These are phyloP conservation scores for Acanthopagrus latus DNA, from an alignment of 2,797 vertebrate genomes.

Conservation along the genomic window DNA sequence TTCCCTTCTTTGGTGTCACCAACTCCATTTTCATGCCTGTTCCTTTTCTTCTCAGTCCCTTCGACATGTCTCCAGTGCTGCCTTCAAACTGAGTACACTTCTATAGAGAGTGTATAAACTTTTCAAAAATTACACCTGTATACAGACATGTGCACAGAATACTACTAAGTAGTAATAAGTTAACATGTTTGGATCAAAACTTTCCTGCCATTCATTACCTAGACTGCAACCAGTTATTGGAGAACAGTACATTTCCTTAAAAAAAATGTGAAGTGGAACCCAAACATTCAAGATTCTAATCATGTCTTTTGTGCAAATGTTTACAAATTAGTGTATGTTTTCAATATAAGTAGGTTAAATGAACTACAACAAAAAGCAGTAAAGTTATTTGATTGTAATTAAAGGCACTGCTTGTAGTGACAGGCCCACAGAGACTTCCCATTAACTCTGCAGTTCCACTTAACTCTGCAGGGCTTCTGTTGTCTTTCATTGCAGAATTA, in stretches of 20 bases:
- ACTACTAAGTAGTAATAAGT: no score
- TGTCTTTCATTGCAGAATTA: no score
- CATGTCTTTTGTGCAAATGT: background rate
- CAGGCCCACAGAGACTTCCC: background rate
- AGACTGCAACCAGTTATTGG: background rate
- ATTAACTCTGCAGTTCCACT: no score
- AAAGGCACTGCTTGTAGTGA: background rate
- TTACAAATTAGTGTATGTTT: background rate
- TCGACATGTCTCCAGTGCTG: background rate
- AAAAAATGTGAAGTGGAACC: background rate
- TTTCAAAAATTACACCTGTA: background rate
- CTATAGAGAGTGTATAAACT: background rate
- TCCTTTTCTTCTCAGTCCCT: no score
- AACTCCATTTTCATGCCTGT: background rate
- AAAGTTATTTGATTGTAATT: background rate
- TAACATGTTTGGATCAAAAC: background rate
- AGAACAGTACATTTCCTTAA: background rate
- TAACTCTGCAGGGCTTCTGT: background rate
- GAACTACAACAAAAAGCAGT: background rate
- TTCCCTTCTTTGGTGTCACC: background rate
- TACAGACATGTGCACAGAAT: background rate
- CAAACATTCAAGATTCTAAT: background rate
- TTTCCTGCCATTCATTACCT: background rate
- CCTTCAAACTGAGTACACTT: background rate
- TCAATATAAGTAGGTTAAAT: background rate